A percentile compares a stretch with the other conserved stretches of the same genome.
Evolutionary conservation across 2,888 invertebrate species (phyloP).

Genomic region (Ryuthela nishihirai): DNA sequence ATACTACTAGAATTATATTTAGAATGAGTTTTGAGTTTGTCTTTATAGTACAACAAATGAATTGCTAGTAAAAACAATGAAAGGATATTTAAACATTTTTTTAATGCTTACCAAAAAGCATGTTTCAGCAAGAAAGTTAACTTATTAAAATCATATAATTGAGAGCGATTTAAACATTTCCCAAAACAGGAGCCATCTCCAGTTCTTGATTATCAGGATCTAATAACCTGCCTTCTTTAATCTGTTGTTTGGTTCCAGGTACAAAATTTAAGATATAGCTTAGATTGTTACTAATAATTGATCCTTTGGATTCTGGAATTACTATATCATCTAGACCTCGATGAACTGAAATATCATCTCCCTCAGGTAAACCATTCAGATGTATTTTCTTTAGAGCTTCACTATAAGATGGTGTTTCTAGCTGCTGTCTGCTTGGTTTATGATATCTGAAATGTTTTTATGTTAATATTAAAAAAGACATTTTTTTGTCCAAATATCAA

Average conservation of each 20-base stretch:
- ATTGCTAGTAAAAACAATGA: no score
- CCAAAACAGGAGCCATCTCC: conserved; percentile 18
- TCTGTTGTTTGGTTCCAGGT: conserved; percentile 4
- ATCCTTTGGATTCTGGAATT: conserved; percentile 41
- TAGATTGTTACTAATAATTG: conserved; percentile 39
- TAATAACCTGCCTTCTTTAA: conserved; percentile 13
- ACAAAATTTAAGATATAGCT: conserved; percentile 32
- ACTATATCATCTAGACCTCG: conserved; percentile 69
- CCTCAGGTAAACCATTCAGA: conserved; percentile 12
- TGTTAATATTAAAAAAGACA: neutral
- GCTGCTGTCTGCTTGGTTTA: conserved; percentile 67
- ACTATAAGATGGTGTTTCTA: conserved; percentile 73
- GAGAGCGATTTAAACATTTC: no score
- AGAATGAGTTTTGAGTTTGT: no score
- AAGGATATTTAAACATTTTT: no score
- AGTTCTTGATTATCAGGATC: conserved; percentile 24
- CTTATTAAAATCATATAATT: no score
- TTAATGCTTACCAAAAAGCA: no score
- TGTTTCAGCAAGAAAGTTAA: no score
- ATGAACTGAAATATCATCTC: conserved; percentile 70
- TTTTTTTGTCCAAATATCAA: neutral
- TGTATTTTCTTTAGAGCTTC: conserved; percentile 57
- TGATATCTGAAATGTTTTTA: conserved; percentile 56
- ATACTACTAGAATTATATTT: no score
- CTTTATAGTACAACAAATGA: no score